Evolutionary conservation across 2,113 vertebrate species (phyloP), one percentile per base, ranked within the genome.

Genomic region (Syngnathus typhle): DNA sequence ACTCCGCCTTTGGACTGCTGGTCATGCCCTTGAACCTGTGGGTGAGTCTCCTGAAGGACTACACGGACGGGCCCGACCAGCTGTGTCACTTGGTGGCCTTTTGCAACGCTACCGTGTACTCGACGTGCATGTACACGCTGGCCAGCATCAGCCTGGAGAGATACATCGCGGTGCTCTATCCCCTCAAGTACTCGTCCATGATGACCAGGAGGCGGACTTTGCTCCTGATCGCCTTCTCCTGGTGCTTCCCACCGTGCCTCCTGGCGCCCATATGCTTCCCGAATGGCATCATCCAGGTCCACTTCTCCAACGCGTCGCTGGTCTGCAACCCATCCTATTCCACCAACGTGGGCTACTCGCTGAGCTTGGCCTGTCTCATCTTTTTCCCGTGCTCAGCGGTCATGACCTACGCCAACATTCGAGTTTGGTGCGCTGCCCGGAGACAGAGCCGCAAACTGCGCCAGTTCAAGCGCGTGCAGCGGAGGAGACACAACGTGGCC

Each of bases 1-100:
- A 94, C 68, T 91, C 92, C 0, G 90, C 92, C 1, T 90, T 93
- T 46, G 93, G 89, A 0, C 76, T 93, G 65, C 74, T 94, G n/a
- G 87, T 94, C 60, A 93, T 93, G 87, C 93, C 93, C 10, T 67
- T 94, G 68, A 94, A 94, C 67, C 79, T 94, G 5, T 91, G 88
- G 78, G 92, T 91, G 61, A 91, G 92, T 75, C 74, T 93, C 66
- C 38, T 88, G 5, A 87, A 87, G 80, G 89, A 91, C 54, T 89
- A 89, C 81, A 85, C 76, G 8, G 78, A 71, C 7, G 91, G 83
- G 13, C 87, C 91, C 23, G 89, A 88, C 49, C 54, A 82, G 3
- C 85, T 92, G 6, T 94, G 93, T 75, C 93, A 93, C 7, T 59
- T 87, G 0, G 93, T 93, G 72, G 93, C 91, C 65, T 92, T 93